phyloP scores from a whole-genome alignment of 1,140 invertebrate genomes.

The Drosophila setifemur region DNA sequence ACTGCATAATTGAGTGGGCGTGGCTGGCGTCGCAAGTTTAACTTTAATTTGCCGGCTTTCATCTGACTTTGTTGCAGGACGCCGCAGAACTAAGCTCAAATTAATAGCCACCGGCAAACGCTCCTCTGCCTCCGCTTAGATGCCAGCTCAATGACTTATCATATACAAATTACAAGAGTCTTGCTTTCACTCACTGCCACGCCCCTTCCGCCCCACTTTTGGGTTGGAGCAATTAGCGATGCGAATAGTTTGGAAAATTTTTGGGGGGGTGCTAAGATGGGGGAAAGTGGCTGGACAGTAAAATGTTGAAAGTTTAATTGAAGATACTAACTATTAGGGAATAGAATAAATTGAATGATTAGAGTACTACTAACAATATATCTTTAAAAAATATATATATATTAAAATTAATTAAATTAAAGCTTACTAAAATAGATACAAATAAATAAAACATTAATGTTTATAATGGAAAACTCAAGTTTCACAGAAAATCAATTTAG shows the following conservation, averaged over 20 bases:
- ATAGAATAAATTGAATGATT: no score
- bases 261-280: background rate
- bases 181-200: conserved; percentile 36
- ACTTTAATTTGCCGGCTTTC: conserved; percentile 54
- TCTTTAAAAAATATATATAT: no score
- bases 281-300: no score
- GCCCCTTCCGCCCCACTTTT: background rate
- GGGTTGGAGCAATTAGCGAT: conserved; percentile 14
- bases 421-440: no score
- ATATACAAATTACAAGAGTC: conserved; percentile 65
- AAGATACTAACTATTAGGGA: no score
- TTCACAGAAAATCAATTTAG: no score
- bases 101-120: conserved; percentile 38
- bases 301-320: no score
- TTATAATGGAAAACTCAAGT: no score
- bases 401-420: no score
- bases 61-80: conserved; percentile 45
- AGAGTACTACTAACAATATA: no score
- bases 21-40: conserved; percentile 42
- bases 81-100: conserved; percentile 47
- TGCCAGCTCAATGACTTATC: conserved; percentile 71
- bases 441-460: no score
- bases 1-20: conserved; percentile 72
- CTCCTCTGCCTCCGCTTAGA: conserved; percentile 3
- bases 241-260: background rate